Conservation (phyloP, 2,113 vertebrate species). For the Mus spicilegus region DNA sequence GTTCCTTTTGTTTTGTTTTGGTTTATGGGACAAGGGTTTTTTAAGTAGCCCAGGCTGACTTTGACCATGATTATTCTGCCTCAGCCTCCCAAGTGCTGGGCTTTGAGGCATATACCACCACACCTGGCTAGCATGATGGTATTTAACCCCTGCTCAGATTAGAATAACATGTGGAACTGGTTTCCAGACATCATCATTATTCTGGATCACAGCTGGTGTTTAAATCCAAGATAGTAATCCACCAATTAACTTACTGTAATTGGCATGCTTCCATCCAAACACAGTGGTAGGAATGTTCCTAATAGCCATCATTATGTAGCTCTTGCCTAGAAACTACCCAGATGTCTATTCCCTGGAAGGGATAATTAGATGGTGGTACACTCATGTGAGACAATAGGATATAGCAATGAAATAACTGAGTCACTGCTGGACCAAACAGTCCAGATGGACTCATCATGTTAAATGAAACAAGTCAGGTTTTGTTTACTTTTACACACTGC, state of each 20-base stretch:
- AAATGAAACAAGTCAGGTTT: conserved; percentile 5
- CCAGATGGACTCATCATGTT: background rate
- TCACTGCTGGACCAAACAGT: background rate
- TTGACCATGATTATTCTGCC: background rate
- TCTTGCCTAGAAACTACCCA: background rate
- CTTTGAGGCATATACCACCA: background rate
- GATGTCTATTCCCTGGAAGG: background rate
- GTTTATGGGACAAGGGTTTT: background rate
- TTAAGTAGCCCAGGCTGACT: background rate
- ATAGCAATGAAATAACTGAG: background rate
- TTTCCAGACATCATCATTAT: background rate
- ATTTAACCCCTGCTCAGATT: conserved; percentile 4
- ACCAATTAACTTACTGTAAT: background rate
- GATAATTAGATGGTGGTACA: background rate
- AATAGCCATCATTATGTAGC: background rate
- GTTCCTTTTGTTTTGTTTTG: background rate
- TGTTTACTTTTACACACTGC: conserved; percentile 7
- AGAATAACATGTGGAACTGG: conserved; percentile 6
- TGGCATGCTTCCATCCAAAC: background rate
- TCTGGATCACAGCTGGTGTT: background rate
- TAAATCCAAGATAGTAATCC: background rate
- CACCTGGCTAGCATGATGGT: background rate
- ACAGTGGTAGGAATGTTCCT: background rate
- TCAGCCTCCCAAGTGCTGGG: background rate
- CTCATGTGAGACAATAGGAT: background rate